These are phyloP conservation scores for Myopa tessellatipennis DNA, from an alignment of 2,888 invertebrate genomes.

Conservation along the genomic window DNA sequence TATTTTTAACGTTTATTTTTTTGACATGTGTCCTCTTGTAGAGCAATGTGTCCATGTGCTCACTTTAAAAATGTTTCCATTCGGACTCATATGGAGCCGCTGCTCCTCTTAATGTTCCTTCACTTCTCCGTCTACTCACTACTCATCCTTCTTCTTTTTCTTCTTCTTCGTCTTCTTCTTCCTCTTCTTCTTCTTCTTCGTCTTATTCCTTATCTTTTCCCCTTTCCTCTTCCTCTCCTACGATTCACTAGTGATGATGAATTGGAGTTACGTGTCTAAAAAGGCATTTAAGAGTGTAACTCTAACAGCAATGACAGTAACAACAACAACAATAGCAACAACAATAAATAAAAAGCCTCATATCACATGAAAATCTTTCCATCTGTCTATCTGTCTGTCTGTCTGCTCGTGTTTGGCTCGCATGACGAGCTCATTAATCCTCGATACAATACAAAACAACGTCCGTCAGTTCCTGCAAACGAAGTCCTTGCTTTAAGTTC, in stretches of 20 bases:
- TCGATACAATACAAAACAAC: slow-evolving; percentile 23
- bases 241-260: slow-evolving; percentile 49
- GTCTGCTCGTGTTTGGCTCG: slow-evolving; percentile 16
- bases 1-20: no score
- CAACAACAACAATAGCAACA: slow-evolving; percentile 17
- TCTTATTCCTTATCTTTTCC: background rate
- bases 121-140: no score
- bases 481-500: slow-evolving; percentile 26
- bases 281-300: slow-evolving; percentile 17
- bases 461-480: slow-evolving; percentile 8
- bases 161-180: no score
- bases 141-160: no score
- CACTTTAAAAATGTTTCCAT: no score
- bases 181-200: background rate
- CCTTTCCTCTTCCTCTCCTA: background rate
- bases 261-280: slow-evolving; percentile 61
- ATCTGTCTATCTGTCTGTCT: slow-evolving; percentile 7
- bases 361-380: slow-evolving; percentile 14
- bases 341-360: background rate
- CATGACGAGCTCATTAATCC: slow-evolving; percentile 36
- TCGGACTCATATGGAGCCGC: no score
- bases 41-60: no score
- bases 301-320: background rate
- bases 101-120: no score
- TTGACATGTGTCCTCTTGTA: no score